These are phyloP conservation scores for Coracopsis vasa DNA, from an alignment of 2,113 vertebrate genomes.

Conservation along the genomic window DNA sequence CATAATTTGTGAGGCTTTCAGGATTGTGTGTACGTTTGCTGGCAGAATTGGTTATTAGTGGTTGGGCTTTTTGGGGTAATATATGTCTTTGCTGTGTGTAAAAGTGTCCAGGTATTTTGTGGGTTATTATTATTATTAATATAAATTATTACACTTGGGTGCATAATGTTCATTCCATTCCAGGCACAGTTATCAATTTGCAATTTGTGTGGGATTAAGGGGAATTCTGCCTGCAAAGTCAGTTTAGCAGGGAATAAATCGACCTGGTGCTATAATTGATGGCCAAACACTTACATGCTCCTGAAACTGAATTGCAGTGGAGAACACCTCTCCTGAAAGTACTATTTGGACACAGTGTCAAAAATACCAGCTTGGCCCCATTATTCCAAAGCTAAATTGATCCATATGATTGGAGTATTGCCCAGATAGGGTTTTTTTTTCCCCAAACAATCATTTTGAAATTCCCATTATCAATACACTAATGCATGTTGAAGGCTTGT, in stretches of 20 bases:
- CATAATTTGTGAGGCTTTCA: not conserved
- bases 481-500: conserved; percentile 74
- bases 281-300: not conserved
- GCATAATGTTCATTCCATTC: not conserved
- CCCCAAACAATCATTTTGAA: conserved; percentile 61
- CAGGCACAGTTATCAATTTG: not conserved
- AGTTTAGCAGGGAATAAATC: conserved; percentile 16
- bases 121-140: not conserved
- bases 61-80: not conserved
- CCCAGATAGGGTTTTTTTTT: conserved; percentile 44
- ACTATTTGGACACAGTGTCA: not conserved
- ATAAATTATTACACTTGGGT: not conserved
- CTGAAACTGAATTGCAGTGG: fast-evolving
- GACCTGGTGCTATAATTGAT: not conserved
- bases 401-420: conserved; percentile 78
- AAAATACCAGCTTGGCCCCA: conserved; percentile 61
- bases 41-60: not conserved
- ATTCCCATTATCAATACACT: conserved; percentile 68
- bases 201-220: not conserved
- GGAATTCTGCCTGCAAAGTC: not conserved
- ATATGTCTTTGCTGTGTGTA: not conserved
- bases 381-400: conserved; percentile 66
- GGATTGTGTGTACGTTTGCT: not conserved
- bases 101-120: not conserved
- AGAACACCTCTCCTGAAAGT: not conserved